Base-by-base conservation (phyloP, 2,113 vertebrate species). In the Haplotaxodon microlepis region DNA sequence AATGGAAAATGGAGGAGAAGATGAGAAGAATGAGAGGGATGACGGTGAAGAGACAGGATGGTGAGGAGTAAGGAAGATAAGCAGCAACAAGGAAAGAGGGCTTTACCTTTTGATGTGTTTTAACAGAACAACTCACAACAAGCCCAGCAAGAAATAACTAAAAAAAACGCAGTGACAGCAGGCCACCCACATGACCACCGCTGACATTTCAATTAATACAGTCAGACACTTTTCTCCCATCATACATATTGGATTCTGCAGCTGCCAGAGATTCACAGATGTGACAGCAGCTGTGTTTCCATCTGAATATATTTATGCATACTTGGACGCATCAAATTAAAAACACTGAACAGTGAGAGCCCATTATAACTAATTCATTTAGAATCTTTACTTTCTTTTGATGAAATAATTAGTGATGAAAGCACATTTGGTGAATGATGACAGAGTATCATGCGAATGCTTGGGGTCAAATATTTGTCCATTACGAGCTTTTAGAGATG, bases 201-300 rank as follows among this genome's bases (percentile, higher is more conserved):
- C 86, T 85, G 93, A 92, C 93, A 90, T 90, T 90, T 84, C 86
- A 88, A 93, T 93, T 84, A 92, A 91, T 88, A 83, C 78, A 78
- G 81, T 82, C 88, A 57, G 90, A 82, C 45, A 47, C 80, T 85
- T 90, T 90, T 81, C 86, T 88, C 45, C 76, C 42, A 8, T 91
- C 86, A 84, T 92, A 89, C 92, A 92, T 90, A 91, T 87, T 92
- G 90, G 85, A 92, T 88, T 24, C 24, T 88, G 91, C 93, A 93
- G 91, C 93, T 92, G 94, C 86, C 91, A 85, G 86, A 89, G 85
- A 84, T 24, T n/a, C 88, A 19, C 93, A 92, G 91, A 95, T 93
- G 93, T 94, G 90, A 92, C 91, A 51, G 88, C 94, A 94, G 94
- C 93, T 94, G 93, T 42, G 92, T 78, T 84, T 88, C 90, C 86